These are phyloP conservation scores for Brachyopa scutellaris DNA, from an alignment of 2,888 invertebrate genomes.

Conservation along the genomic window DNA sequence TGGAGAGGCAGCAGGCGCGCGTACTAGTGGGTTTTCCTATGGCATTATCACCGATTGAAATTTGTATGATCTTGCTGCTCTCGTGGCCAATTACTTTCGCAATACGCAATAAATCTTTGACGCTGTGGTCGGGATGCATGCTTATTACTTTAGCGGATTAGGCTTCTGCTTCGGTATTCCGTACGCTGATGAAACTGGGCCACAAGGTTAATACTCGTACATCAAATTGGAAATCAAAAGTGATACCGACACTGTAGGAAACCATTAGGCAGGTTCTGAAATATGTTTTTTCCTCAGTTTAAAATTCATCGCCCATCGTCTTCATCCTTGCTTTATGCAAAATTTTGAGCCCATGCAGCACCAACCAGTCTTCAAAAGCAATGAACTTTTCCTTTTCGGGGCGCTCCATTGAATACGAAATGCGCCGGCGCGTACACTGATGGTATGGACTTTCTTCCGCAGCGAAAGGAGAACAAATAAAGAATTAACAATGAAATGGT, in stretches of 20 bases:
- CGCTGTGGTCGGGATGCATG: slow-evolving; percentile 10
- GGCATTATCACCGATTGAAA: slow-evolving; percentile 23
- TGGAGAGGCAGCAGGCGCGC: slow-evolving; percentile 5
- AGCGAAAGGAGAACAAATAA: slow-evolving; percentile 64
- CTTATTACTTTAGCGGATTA: slow-evolving; percentile 15
- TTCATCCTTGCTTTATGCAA: slow-evolving; percentile 35
- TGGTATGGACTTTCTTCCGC: slow-evolving; percentile 61
- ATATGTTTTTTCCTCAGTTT: slow-evolving; percentile 10
- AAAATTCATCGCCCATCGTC: slow-evolving; percentile 40
- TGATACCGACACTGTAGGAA: slow-evolving; percentile 32
- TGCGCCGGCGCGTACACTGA: slow-evolving; percentile 14
- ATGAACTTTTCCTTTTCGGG: slow-evolving; percentile 69
- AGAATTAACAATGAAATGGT: slow-evolving; percentile 42
- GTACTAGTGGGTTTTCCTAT: no score
- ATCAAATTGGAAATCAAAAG: slow-evolving; percentile 66
- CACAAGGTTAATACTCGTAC: slow-evolving; percentile 52
- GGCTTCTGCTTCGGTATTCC: slow-evolving; percentile 8
- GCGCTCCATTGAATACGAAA: slow-evolving; percentile 53
- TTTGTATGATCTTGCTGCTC: slow-evolving; percentile 16
- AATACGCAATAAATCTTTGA: slow-evolving; percentile 31
- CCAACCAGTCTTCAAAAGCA: slow-evolving; percentile 42
- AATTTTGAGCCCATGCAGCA: slow-evolving; percentile 42
- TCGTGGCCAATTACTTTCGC: slow-evolving; percentile 22
- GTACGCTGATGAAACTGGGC: slow-evolving; percentile 28
- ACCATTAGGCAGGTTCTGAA: slow-evolving; percentile 25